A percentile compares a stretch with the other conserved stretches of the same genome.
These are phyloP conservation scores for Steromphala cineraria DNA, from an alignment of 2,888 invertebrate genomes.

Conservation along the genomic window DNA sequence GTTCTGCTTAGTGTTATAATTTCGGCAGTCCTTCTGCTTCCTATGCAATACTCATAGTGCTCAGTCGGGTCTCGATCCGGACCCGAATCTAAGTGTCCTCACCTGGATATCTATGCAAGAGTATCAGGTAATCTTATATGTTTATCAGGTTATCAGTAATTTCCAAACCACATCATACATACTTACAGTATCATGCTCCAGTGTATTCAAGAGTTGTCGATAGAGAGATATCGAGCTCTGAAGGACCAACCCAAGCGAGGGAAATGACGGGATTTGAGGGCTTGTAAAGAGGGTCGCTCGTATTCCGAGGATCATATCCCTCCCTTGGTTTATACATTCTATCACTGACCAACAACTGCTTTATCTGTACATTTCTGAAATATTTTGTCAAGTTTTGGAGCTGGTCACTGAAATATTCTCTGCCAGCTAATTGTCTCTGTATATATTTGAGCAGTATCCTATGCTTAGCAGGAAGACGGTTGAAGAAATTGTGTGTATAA, in stretches of 20 bases:
- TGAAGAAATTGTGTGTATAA: conserved; percentile 15
- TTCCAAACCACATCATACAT: conserved; percentile 4
- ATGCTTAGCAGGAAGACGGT: conserved; percentile 6
- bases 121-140: background rate
- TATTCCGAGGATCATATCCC: conserved; percentile 4
- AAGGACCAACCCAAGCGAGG: background rate
- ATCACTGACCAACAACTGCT: conserved; percentile 27
- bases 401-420: conserved; percentile 21
- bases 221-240: background rate
- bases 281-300: background rate
- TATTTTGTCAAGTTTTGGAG: background rate
- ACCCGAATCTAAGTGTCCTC: background rate
- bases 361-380: conserved; percentile 37
- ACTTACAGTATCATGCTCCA: conserved; percentile 8
- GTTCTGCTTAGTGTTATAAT: background rate
- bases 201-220: background rate
- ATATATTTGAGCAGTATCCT: conserved; percentile 34
- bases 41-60: background rate
- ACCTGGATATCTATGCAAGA: background rate
- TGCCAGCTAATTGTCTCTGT: conserved; percentile 28
- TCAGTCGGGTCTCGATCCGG: background rate
- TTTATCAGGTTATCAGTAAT: background rate
- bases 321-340: conserved; percentile 20
- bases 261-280: background rate
- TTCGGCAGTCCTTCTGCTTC: background rate